Evolutionary conservation across 1,140 invertebrate genomes (phyloP).

Genomic region (Sinonovacula constricta): DNA sequence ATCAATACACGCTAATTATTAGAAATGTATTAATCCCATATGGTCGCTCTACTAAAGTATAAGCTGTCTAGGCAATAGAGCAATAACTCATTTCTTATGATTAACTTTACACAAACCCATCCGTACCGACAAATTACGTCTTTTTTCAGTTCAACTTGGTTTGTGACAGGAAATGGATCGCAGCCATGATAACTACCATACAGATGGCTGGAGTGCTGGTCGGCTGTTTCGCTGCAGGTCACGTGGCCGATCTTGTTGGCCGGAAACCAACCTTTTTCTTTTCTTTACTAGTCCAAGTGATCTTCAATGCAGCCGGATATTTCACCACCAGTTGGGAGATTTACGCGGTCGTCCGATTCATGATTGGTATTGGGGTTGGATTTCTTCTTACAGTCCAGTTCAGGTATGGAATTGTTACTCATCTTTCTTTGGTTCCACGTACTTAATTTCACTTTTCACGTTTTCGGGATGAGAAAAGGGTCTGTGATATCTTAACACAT

Average conservation of each 20-base stretch:
- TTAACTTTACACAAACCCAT: no score
- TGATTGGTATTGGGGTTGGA: slow-evolving; percentile 42
- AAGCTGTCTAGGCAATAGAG: no score
- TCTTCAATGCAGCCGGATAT: slow-evolving; percentile 43
- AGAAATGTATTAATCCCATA: no score
- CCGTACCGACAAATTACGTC: no score
- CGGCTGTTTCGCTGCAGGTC: slow-evolving; percentile 54
- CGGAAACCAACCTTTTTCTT: slow-evolving; percentile 55
- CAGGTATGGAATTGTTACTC: no score
- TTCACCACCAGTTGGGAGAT: slow-evolving; percentile 58
- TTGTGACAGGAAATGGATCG: slow-evolving; percentile 58
- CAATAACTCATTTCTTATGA: no score
- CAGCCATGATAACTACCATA: slow-evolving; percentile 52
- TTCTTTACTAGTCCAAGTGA: slow-evolving; percentile 29
- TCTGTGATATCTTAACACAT: no score
- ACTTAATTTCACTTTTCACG: no score
- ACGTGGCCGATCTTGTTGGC: slow-evolving; percentile 52
- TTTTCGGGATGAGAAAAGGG: no score
- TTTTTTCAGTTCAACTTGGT: slow-evolving; percentile 63
- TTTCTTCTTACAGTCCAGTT: slow-evolving; percentile 49
- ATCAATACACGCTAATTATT: no score
- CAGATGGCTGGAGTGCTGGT: slow-evolving; percentile 60
- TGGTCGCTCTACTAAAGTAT: no score
- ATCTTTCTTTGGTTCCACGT: no score
- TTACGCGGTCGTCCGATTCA: slow-evolving; percentile 55